These are phyloP conservation scores for Teleogryllus oceanicus DNA, from an alignment of 2,888 invertebrate species.

Conservation along the genomic window DNA sequence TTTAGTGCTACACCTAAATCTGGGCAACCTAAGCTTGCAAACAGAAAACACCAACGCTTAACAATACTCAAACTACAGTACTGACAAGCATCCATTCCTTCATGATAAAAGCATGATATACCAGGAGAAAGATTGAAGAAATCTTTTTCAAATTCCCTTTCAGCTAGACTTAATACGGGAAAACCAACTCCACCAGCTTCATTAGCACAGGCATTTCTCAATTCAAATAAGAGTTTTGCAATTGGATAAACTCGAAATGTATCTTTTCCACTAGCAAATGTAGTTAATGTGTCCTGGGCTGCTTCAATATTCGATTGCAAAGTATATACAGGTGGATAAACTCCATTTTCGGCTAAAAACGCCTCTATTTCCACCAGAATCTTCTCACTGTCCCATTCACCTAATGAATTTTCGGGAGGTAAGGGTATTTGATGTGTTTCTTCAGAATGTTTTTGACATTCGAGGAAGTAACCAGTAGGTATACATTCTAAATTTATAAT, in stretches of 20 bases:
- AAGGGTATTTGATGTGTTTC: neutral
- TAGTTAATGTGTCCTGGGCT: neutral
- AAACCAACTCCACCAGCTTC: neutral
- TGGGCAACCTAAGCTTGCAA: neutral
- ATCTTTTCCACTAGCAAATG: neutral
- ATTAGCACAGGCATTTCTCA: neutral
- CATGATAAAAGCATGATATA: neutral
- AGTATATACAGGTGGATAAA: neutral
- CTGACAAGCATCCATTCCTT: conserved; percentile 20
- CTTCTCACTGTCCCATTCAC: neutral
- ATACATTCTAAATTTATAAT: neutral
- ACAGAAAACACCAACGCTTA: conserved; percentile 21
- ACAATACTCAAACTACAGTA: conserved; percentile 20
- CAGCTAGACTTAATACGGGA: neutral
- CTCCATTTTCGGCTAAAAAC: neutral
- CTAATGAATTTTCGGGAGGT: neutral
- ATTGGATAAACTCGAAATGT: neutral
- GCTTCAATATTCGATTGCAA: neutral
- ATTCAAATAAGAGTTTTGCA: neutral
- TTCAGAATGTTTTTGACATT: neutral
- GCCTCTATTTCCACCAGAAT: neutral
- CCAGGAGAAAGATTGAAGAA: conserved; percentile 11
- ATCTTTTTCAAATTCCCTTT: neutral
- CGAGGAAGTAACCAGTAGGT: neutral
- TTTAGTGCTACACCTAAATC: conserved; percentile 18